Percentiles rank a stretch among this genome's conserved stretches.
These are phyloP conservation scores for Sebastolobus alascanus DNA, from an alignment of 2,797 vertebrate species.

Conservation along the genomic window DNA sequence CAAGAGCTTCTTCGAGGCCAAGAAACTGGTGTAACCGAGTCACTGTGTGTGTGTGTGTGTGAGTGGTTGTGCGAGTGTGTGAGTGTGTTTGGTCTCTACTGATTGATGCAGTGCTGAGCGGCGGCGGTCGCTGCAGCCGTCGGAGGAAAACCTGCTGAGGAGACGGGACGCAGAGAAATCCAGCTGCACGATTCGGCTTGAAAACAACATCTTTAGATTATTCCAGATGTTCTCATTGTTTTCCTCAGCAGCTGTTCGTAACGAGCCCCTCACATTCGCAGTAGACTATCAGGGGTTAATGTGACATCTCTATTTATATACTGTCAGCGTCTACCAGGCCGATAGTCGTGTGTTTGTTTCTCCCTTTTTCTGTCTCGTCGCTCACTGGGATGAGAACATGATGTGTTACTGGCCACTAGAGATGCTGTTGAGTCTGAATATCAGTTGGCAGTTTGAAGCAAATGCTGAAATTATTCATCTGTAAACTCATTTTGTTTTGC, in stretches of 20 bases:
- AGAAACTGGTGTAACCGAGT: slow-evolving; percentile 90
- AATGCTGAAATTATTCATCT: background rate
- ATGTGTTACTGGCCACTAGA: slow-evolving; percentile 66
- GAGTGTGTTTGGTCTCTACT: slow-evolving; percentile 47
- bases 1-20: slow-evolving; percentile 96
- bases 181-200: slow-evolving; percentile 37
- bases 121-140: background rate
- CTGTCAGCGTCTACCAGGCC: background rate
- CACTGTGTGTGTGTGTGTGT: slow-evolving; percentile 19
- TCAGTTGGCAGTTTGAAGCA: slow-evolving; percentile 1
- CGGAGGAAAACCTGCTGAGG: slow-evolving; percentile 4
- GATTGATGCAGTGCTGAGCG: slow-evolving; percentile 73
- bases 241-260: background rate
- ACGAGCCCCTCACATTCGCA: slow-evolving; percentile 15
- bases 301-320: slow-evolving; percentile 51
- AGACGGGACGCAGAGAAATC: slow-evolving; percentile 19
- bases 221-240: slow-evolving; percentile 2
- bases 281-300: slow-evolving; percentile 21
- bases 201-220: slow-evolving; percentile 13
- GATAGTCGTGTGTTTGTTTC: background rate
- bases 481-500: background rate
- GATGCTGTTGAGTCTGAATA: slow-evolving; percentile 20
- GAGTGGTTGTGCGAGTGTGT: slow-evolving; percentile 26
- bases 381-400: background rate
- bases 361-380: background rate